Percentiles rank a stretch among this genome's conserved stretches.
Evolutionary conservation across 2,797 vertebrate genomes (phyloP).

Genomic region (Argyrosomus regius): DNA sequence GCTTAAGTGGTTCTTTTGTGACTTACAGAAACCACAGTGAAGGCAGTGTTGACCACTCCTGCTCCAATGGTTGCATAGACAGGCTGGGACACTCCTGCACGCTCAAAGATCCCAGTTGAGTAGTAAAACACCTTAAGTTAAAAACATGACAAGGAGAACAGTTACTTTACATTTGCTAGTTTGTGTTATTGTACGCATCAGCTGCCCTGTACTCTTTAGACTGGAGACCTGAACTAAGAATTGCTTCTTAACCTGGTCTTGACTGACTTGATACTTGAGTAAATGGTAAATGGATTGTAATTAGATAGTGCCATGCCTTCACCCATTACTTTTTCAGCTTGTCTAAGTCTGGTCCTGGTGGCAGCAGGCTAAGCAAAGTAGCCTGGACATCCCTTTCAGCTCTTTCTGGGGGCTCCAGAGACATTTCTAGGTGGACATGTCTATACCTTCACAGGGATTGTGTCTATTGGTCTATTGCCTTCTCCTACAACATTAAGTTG

Average conservation of each 20-base stretch:
- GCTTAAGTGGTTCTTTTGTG: not conserved
- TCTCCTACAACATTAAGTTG: not conserved
- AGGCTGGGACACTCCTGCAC: constrained; percentile 88
- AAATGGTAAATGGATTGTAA: no score
- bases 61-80: constrained; percentile 93
- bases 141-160: not conserved
- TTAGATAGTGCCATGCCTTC: no score
- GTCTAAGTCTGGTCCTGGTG: no score
- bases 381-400: not conserved
- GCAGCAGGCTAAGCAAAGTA: no score
- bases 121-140: constrained; percentile 91
- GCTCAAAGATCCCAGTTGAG: constrained; percentile 91
- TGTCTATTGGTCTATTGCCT: not conserved
- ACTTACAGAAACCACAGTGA: constrained; percentile 88
- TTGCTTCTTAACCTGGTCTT: not conserved
- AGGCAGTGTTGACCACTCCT: constrained; percentile 90
- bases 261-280: not conserved
- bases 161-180: not conserved
- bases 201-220: not conserved
- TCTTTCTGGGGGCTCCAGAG: not conserved
- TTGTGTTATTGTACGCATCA: not conserved
- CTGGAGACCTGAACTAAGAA: not conserved
- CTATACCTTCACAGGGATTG: not conserved
- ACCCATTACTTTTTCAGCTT: no score
- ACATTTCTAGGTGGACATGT: not conserved